phyloP scores from a whole-genome alignment of 2,113 vertebrate species.

The Carassius carassius region DNA sequence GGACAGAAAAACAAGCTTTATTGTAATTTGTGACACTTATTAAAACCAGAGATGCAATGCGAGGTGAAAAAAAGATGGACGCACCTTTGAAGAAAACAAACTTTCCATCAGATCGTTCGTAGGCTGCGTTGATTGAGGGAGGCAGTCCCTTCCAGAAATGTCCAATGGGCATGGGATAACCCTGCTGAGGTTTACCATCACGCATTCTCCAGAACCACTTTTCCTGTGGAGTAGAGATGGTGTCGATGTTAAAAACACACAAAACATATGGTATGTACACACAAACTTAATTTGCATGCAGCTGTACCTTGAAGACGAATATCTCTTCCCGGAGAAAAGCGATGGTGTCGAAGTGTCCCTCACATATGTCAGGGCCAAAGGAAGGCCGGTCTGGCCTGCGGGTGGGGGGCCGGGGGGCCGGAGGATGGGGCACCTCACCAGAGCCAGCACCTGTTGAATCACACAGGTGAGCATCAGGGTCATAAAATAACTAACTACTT shows the following conservation, averaged over 20 bases:
- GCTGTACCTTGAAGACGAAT: constrained; percentile 89
- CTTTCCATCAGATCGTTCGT: constrained; percentile 86
- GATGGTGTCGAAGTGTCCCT: constrained; percentile 90
- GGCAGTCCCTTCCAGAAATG: constrained; percentile 92
- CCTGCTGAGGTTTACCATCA: constrained; percentile 82
- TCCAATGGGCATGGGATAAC: constrained; percentile 84
- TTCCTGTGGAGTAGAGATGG: constrained; percentile 63
- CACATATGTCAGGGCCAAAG: constrained; percentile 82
- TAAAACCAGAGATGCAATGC: background rate
- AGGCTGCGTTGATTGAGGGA: constrained; percentile 83
- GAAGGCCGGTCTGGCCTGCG: constrained; percentile 67
- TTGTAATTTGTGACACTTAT: background rate
- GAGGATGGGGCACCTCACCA: constrained; percentile 67
- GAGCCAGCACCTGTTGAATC: constrained; percentile 67
- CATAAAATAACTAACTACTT: background rate
- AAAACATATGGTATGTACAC: background rate
- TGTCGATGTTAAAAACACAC: background rate
- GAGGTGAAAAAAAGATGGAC: background rate
- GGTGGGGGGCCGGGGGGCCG: constrained; percentile 65
- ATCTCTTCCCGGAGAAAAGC: constrained; percentile 86
- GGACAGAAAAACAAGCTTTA: background rate
- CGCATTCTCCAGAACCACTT: constrained; percentile 90
- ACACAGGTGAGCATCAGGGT: background rate
- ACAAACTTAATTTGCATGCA: background rate
- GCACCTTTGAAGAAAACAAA: constrained; percentile 94